These are phyloP conservation scores for Mythimna lalbum DNA, from an alignment of 2,888 invertebrate genomes.

Conservation along the genomic window DNA sequence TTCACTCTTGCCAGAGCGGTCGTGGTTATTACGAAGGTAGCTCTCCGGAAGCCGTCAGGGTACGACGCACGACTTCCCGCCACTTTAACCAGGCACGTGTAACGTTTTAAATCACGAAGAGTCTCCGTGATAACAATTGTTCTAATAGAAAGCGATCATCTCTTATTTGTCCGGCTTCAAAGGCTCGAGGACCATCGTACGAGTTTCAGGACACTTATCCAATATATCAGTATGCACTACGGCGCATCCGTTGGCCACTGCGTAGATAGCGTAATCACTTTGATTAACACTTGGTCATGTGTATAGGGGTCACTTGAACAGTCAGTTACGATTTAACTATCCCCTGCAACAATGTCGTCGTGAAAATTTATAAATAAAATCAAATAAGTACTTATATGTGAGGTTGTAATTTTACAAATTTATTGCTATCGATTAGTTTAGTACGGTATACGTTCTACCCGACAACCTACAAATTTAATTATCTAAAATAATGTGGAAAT, in stretches of 20 bases:
- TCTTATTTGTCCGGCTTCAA: conserved; percentile 16
- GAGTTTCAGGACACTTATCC: conserved; percentile 35
- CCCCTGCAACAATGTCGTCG: not conserved
- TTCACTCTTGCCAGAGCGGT: too few relatives aligned
- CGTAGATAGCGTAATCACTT: not conserved
- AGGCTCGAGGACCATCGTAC: conserved; percentile 13
- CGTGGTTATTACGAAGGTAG: too few relatives aligned
- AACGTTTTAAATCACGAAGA: not conserved
- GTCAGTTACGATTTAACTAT: conserved; percentile 3
- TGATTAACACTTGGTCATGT: not conserved
- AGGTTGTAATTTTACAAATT: not conserved
- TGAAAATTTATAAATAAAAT: not conserved
- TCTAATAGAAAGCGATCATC: conserved; percentile 5
- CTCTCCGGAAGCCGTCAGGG: too few relatives aligned
- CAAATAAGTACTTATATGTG: not conserved
- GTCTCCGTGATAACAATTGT: conserved; percentile 9
- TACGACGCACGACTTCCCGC: too few relatives aligned
- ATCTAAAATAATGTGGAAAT: too few relatives aligned
- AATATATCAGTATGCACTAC: conserved; percentile 34
- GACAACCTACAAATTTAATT: too few relatives aligned
- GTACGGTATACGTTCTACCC: too few relatives aligned
- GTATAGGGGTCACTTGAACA: not conserved
- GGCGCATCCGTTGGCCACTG: conserved; percentile 12
- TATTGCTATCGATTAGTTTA: too few relatives aligned
- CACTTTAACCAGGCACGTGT: not conserved